Base-by-base conservation (phyloP, 1,140 invertebrate species). In the Microplitis demolitor region DNA sequence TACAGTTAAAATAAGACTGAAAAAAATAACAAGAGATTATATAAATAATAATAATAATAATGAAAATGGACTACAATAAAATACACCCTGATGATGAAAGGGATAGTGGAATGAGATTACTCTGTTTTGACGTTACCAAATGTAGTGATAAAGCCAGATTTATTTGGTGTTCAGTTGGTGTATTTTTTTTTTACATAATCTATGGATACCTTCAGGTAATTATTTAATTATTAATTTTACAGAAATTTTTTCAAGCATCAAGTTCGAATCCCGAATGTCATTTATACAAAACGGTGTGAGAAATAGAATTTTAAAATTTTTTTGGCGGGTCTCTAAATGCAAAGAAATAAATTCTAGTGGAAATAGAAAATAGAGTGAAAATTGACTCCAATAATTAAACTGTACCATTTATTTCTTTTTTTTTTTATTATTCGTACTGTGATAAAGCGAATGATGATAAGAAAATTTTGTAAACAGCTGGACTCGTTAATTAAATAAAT, bases 121-220 rank as follows among this genome's bases (percentile, higher is more conserved):
- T 96, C 62, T 95, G 93, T 79, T 89, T 95, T 74, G 90, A 96
- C 83, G 89, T 96, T 58, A 91, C 89, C 11, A 81, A 91, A 66
- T 91, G 89, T 72, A 92, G 90, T 78, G 85, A 88, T 76, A 87
- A 89, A 51, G 84, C 87, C 24, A 96, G 97, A 85, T 96, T 98
- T 84, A 66, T 93, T 1, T 86, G 92, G 16, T 94, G 95, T 78
- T 93, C 91, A 71, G 67, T 88, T 14, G 94, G 93, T 74, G 93
- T 97, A 33, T 97, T 98, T 85, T 84, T 94, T 66, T 95, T 96
- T 80, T 98, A 94, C 85, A 87, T 98, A 61, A 86, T 96, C 0
- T 98, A 98, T 89, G 96, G 96, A 72, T 98, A 96, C 87, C 90
- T 97, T 80, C 93, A 97, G 78, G 82, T 83, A 78, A 71, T 45